Base-by-base conservation (phyloP, 2,888 invertebrate species). In the Agrypnus murinus region DNA sequence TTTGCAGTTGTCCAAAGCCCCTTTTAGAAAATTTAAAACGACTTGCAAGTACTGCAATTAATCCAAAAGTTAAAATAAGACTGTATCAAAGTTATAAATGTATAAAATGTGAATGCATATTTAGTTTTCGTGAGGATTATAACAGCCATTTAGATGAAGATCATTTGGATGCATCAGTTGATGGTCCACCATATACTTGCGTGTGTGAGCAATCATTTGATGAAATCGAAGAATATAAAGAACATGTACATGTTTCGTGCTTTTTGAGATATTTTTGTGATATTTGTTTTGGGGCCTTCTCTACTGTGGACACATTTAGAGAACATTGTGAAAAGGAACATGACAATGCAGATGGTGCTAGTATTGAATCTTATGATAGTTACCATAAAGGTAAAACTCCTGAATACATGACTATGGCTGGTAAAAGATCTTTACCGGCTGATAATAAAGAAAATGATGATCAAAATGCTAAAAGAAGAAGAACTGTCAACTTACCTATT, bases 41-140 rank as follows among this genome's bases (percentile, higher is more conserved):
- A 62, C 62, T 85, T 25, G 80, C 84, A 0, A 82, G 83, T 50
- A 66, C 82, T n/a, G 78, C 75, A 14, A 81, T 82, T 53, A 77
- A 83, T 3, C 81, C 80, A 58, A 81, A 81, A 50, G 75, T 82
- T 0, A 85, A 84, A 74, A 79, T 81, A 0, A 78, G 85, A 40
- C 69, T 84, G 2, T 85, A 86, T 69, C 84, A 85, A 69, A 84
- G 82, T 68, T 85, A 79, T 69, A 82, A 83, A 70, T 86, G 86
- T 67, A 78, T 79, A 4, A 74, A 78, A 15, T 86, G 86, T 70
- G 78, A 80, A 50, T 81, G 81, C 65, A 77, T 84, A 71, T 85
- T 77, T 71, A 80, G 80, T 40, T 85, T 84, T 66, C 82, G 83
- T 60, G 84, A 83, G 46, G 84, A 84, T 73, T 84, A 80, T 64